Conservation (phyloP, 2,888 invertebrate species). For the Onchidella celtica region DNA sequence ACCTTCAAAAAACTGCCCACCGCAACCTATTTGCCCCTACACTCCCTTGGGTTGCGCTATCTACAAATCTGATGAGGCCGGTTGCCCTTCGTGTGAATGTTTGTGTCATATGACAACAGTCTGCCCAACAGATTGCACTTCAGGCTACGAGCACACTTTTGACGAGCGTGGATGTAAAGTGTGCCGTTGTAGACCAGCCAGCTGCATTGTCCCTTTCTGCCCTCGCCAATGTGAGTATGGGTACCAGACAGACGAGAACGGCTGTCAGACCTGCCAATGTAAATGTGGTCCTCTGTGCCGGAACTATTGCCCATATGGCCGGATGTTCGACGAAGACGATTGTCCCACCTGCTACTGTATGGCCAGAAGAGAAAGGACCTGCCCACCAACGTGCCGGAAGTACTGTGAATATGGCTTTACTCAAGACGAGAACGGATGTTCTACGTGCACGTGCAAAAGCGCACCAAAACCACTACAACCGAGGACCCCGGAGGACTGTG, state of each 20-base stretch:
- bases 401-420: not conserved
- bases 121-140: not conserved
- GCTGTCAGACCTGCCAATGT: conserved; percentile 25
- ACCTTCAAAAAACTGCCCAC: not conserved
- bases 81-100: not conserved
- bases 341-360: conserved; percentile 34
- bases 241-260: not conserved
- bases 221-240: conserved; percentile 3
- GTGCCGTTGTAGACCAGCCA: conserved; percentile 10
- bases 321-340: not conserved
- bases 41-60: not conserved
- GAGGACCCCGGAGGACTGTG: too few relatives aligned
- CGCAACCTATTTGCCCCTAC: not conserved
- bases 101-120: not conserved
- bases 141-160: not conserved
- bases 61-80: not conserved
- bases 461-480: too few relatives aligned
- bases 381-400: not conserved
- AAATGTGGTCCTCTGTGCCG: not conserved
- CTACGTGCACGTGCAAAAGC: conserved; percentile 9
- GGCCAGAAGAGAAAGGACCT: too few relatives aligned
- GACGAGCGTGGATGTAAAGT: conserved; percentile 26
- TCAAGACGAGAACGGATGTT: conserved; percentile 14
- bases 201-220: not conserved
- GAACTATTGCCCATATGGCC: conserved; percentile 10